Evolutionary conservation across 2,113 vertebrate genomes (phyloP), one percentile per base, ranked within the genome.

Genomic region (Oxygymnocypris stewartii): DNA sequence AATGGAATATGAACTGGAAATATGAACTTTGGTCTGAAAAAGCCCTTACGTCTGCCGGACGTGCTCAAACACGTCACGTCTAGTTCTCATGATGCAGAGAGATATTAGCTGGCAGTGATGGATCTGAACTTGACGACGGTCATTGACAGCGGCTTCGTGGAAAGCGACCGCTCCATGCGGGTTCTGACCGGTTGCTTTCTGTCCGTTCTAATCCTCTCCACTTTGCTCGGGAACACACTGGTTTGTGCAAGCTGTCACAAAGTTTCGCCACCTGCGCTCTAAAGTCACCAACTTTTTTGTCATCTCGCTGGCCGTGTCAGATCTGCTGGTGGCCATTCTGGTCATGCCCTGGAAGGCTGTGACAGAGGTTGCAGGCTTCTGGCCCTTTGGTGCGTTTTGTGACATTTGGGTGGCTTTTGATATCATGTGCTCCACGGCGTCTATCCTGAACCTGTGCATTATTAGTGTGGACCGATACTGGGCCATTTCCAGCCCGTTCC

Each of bases 331-430:
- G 49, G 98, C 98, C 4, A 95, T 99, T 82, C 88, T 99, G 93
- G 98, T 99, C 86, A 99, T 99, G 98, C 98, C 98, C 18, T 99
- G 98, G 98, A 99, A 99, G 90, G 98, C 98, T 0, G 97, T 98
- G 87, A 95, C 97, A 0, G 98, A 99, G 92, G 97, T 99, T 0
- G 94, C 95, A 0, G 98, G 98, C 47, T 99, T 98, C 93, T 99
- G 98, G 98, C 98, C 98, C 3, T 99, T 99, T n/a, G 98, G 98
- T 73, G 96, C 97, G 0, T 99, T 99, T 93, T 99, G 98, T 85
- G 97, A 98, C 93, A 96, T 98, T 86, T 99, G 98, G 98, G 97
- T 99, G 90, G 97, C 98, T 69, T 99, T 99, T 89, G 98, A 99
- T 92, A 99, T 99, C 83, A 99, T 99, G 98, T 99, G 98, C 88